Conservation (phyloP, 1,140 invertebrate genomes). For the Neuroterus valhalla region DNA sequence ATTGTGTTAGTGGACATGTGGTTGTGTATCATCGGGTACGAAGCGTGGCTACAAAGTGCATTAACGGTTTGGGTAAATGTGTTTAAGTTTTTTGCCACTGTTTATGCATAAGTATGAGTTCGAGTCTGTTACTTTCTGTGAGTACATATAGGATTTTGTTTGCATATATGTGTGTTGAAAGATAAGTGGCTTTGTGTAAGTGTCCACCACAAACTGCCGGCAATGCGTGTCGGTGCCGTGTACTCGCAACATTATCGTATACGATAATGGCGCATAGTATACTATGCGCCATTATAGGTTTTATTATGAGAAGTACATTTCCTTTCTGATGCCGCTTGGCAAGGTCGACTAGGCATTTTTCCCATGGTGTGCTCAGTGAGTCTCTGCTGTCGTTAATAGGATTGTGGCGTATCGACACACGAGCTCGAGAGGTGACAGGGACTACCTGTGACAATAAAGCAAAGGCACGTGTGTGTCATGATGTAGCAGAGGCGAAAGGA, state of each 20-base stretch:
- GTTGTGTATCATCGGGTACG: too few species aligned
- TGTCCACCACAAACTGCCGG: constrained; percentile 24
- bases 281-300: constrained; percentile 50
- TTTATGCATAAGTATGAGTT: not conserved
- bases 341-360: constrained; percentile 47
- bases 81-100: constrained; percentile 9
- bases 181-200: not conserved
- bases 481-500: constrained; percentile 10
- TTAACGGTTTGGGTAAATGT: not conserved
- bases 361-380: not conserved
- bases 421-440: not conserved
- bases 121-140: not conserved
- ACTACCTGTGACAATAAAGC: constrained; percentile 20
- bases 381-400: not conserved
- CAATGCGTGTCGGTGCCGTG: constrained; percentile 34
- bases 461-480: constrained; percentile 8
- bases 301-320: constrained; percentile 59
- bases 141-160: not conserved
- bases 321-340: constrained; percentile 51
- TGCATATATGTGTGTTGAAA: not conserved
- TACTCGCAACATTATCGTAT: constrained; percentile 47
- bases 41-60: too few species aligned
- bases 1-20: too few species aligned
- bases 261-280: too few species aligned
- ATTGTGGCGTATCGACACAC: constrained; percentile 13